Base-by-base conservation (phyloP, 2,888 invertebrate species). In the Muschampia plurimacula region DNA sequence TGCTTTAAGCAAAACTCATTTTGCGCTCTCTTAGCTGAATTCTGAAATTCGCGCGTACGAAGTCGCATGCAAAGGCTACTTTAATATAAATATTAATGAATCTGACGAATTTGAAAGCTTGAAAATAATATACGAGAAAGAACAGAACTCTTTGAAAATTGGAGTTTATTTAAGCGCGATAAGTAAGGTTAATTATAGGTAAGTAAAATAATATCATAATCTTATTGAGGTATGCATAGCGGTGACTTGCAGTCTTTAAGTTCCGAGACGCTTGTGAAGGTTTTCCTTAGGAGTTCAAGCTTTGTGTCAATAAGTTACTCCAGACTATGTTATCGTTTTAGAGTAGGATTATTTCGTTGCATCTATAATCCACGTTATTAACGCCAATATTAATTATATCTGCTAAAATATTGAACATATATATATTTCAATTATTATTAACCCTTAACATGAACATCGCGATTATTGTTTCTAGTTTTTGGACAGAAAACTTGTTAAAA, bases 141-240 rank as follows among this genome's bases (percentile, higher is more conserved):
- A 68, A 41, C 59, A 13, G 15, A 68, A 46, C 32, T 60, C 5
- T 49, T 36, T 46, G 46, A 8, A 60, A 49, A 32, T 68, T 32
- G 32, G 46, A 68, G 46, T 66, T 49, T 66, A 39, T 66, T 55
- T 55, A 55, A 36, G 39, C 39, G 39, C 12, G 32, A 12, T 9
- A 49, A 32, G 52, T 55, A 41, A 41, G 41, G 64, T 69, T 55
- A 64, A 64, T 64, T 69, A 44, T 64, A 41, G 63, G 63, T 64
- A 57, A 64, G 55, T 64, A 44, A 64, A 49, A 52, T 63, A 36
- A 39, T 52, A 49, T 62, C 10, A 69, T 74, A 76, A 74, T 74
- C 76, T 67, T 65, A 74, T 72, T 74, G 72, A 74, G 65, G 70
- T 72, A 74, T 74, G 74, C 74, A 67, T 67, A 74, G 72, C 74